phyloP scores from a whole-genome alignment of 2,113 vertebrate genomes.

The Desmodus rotundus region DNA sequence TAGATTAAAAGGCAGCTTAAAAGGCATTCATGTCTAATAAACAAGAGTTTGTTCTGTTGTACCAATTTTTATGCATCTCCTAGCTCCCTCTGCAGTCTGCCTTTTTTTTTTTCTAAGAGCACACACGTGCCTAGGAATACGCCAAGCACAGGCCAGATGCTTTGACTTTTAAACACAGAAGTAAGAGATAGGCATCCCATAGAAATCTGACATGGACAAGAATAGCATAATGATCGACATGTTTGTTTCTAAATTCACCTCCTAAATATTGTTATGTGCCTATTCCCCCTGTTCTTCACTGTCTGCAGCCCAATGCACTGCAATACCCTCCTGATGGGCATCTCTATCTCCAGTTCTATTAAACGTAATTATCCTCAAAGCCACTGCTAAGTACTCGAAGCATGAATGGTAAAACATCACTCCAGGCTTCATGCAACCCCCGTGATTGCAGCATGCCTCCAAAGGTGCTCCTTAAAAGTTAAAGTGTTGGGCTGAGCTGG shows the following conservation, averaged over 20 bases:
- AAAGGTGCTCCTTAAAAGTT: not conserved
- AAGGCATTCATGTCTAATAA: not conserved
- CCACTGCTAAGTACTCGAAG: not conserved
- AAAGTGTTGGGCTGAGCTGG: not conserved
- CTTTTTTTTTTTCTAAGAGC: not conserved
- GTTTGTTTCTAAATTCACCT: not conserved
- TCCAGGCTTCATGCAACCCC: not conserved
- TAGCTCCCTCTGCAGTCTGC: not conserved
- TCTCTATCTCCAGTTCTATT: not conserved
- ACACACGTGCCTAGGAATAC: not conserved
- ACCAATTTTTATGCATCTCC: not conserved
- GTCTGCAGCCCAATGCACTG: not conserved
- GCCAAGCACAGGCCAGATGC: not conserved
- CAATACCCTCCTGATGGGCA: not conserved
- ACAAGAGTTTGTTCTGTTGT: not conserved
- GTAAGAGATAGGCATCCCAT: not conserved
- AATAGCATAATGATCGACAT: not conserved
- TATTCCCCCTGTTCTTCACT: not conserved
- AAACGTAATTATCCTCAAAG: not conserved
- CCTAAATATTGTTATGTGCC: not conserved
- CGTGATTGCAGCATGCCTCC: not conserved
- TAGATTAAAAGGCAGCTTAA: not conserved
- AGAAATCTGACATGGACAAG: not conserved
- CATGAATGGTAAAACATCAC: not conserved
- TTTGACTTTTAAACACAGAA: not conserved